Evolutionary conservation across 2,797 vertebrate species (phyloP), one percentile per base, ranked within the genome.

Genomic region (Phrynocephalus vlangalii): DNA sequence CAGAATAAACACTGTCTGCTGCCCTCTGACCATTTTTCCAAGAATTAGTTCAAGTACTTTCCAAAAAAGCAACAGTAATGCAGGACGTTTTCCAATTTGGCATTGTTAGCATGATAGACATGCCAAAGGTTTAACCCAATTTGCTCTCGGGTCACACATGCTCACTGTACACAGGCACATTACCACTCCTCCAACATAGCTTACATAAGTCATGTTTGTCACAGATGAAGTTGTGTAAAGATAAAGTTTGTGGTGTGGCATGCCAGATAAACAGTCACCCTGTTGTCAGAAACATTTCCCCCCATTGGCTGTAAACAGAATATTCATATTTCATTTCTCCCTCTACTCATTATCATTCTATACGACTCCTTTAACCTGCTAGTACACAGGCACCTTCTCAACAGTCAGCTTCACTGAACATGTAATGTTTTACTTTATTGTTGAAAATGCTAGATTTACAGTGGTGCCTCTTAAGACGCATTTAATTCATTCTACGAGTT

Each of bases 31-130:
- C 70, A 88, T 93, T 95, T 88, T 96, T 96, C 95, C 94, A 96
- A 94, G 94, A 96, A 96, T 95, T 83, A 94, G 90, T 94, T 95
- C 87, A 95, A 95, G 87, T 89, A 85, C 95, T 95, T 96, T 96
- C 93, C 92, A 94, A 95, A 95, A 93, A 93, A 81, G 89, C 84
- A 93, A 90, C 56, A 90, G 90, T 87, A 92, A 93, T 91, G 89
- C 84, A 94, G 96, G 92, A 95, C 89, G 84, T 90, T 93, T 71
- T 91, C 95, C 94, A 95, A 90, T 84, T 94, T 95, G 95, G 94
- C 93, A 94, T 91, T 92, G 67, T 89, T 87, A 90, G 33, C 72
- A 75, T 76, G 72, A 87, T 91, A 93, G 84, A 89, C 38, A 82
- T 91, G 94, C 91, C 96, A 96, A 70, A 96, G 93, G 77, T 90